These are phyloP conservation scores for Danio kyathit DNA, from an alignment of 2,797 vertebrate genomes.

Conservation along the genomic window DNA sequence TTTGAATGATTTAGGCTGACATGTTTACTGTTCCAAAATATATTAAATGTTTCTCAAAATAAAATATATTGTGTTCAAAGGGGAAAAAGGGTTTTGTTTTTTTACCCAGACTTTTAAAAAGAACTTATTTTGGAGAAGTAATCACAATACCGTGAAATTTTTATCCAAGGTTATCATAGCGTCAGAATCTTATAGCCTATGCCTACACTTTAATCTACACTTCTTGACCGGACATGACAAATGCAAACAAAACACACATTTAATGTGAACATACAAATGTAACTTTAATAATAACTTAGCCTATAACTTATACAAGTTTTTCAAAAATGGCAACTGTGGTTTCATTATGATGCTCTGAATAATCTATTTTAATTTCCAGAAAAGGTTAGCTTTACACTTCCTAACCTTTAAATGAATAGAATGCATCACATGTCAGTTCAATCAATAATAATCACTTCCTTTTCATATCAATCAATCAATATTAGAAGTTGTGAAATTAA, in stretches of 20 bases:
- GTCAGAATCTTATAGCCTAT: no score
- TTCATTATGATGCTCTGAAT: conserved; percentile 14
- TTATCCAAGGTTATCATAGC: no score
- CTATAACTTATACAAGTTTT: conserved; percentile 8
- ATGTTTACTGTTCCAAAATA: no score
- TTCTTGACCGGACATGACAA: not conserved
- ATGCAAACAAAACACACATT: conserved; percentile 23
- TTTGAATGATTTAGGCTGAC: no score
- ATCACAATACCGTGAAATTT: no score
- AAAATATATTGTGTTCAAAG: no score
- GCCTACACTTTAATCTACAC: no score
- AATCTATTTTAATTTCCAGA: conserved; percentile 10
- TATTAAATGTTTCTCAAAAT: no score
- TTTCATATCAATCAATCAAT: not conserved
- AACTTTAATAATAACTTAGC: conserved; percentile 40
- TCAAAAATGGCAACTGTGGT: conserved; percentile 30
- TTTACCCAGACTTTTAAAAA: no score
- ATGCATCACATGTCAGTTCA: not conserved
- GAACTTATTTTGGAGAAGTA: no score
- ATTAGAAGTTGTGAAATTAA: conserved; percentile 15
- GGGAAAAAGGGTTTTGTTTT: no score
- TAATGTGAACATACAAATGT: conserved; percentile 41
- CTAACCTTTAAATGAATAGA: not conserved
- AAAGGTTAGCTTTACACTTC: not conserved
- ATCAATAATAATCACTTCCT: conserved; percentile 4